phyloP scores from a whole-genome alignment of 2,888 invertebrate species.

The Metacarcinus magister region DNA sequence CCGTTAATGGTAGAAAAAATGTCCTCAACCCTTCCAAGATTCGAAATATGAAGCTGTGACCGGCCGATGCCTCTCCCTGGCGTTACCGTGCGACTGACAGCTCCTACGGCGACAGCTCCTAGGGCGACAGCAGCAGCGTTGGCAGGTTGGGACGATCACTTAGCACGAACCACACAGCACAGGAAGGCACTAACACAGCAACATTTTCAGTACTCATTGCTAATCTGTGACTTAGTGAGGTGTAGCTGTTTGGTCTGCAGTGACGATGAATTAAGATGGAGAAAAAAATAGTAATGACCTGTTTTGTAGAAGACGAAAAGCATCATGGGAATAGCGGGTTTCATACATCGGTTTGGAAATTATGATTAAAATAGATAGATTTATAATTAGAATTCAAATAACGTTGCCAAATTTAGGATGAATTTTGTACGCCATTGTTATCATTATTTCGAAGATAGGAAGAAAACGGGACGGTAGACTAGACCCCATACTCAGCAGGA shows the following conservation, averaged over 20 bases:
- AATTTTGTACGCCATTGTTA: background rate
- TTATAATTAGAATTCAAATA: no score
- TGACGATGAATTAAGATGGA: no score
- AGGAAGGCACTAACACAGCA: no score
- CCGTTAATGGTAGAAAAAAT: constrained; percentile 72
- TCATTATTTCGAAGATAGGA: background rate
- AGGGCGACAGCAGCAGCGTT: background rate
- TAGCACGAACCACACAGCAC: no score
- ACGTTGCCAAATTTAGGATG: background rate
- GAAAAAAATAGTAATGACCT: no score
- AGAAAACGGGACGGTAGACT: background rate
- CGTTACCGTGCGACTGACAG: background rate
- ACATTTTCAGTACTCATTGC: no score
- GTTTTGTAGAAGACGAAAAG: no score
- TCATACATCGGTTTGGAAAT: background rate
- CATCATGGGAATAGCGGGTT: background rate
- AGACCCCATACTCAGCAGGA: background rate
- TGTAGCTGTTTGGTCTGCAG: no score
- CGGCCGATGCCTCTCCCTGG: background rate
- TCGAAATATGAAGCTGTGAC: background rate
- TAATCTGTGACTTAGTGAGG: no score
- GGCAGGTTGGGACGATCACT: background rate
- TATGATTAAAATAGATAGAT: no score
- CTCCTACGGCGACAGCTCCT: background rate
- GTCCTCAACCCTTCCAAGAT: constrained; percentile 65